Conservation (phyloP, 35 echinoderm and acorn worm species). For the Acanthaster planci region DNA sequence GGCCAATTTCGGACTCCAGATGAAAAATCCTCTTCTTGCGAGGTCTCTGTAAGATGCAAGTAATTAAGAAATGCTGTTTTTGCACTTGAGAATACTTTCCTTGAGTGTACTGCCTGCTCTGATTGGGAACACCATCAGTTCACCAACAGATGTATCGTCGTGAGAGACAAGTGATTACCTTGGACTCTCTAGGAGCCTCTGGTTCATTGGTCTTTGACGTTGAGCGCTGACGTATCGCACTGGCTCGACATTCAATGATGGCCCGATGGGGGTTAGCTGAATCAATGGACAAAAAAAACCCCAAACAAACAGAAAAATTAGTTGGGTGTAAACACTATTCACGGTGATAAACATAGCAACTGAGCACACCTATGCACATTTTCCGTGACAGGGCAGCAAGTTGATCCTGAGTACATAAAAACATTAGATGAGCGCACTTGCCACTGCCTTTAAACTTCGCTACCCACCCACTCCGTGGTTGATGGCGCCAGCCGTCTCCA, state of each 20-base stretch:
- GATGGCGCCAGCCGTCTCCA: constrained; percentile 68
- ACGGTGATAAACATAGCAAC: neutral
- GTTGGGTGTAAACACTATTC: too few species aligned
- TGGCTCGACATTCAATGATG: neutral
- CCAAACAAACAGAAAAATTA: neutral
- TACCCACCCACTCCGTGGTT: constrained; percentile 78
- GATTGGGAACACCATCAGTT: too few species aligned
- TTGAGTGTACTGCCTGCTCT: too few species aligned
- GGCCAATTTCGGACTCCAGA: neutral
- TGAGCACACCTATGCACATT: neutral
- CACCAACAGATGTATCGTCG: too few species aligned
- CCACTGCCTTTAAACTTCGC: neutral
- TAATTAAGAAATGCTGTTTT: too few species aligned
- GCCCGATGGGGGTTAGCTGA: neutral
- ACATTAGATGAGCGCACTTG: neutral
- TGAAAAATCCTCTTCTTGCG: neutral
- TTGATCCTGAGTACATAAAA: too few species aligned
- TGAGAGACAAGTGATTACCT: neutral
- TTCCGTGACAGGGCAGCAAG: too few species aligned
- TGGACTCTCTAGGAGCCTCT: neutral
- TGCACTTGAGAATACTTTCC: too few species aligned
- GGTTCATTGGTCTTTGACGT: neutral
- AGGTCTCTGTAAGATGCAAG: neutral
- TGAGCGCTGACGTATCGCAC: neutral
- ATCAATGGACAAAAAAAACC: too few species aligned